Base-by-base conservation (phyloP, 1,140 invertebrate genomes). In the Nilaparvata lugens region DNA sequence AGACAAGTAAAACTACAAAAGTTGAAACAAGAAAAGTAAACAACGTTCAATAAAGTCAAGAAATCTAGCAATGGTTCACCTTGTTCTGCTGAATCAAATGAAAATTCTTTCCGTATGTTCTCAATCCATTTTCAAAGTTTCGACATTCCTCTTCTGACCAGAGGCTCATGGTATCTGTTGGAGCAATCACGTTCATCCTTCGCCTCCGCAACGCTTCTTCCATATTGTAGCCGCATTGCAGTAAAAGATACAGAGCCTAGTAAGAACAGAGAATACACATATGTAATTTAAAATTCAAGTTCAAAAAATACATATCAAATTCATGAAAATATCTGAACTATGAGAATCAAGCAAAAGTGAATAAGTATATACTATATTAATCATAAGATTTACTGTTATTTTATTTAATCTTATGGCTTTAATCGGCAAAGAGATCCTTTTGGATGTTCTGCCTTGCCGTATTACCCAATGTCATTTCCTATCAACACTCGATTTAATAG, bases 101-200 rank as follows among this genome's bases (percentile, higher is more conserved):
- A 75, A 98, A 98, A 76, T 98, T 93, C 77, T 98, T 98, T 42
- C 95, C 95, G 73, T 92, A 95, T 58, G 82, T 83, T 69, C 94
- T 82, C 2, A 98, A 80, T 54, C 94, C 95, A 71, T 88, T 88
- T 79, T 98, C 95, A 79, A 98, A 98, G 77, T 95, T 95, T 62
- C 89, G 81, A 78, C 95, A 97, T 72, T 98, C 95, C 74, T 97
- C 95, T 73, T 97, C 95, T 16, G 94, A 97, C 95, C 95, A 98
- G 4, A 95, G 78, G 70, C 89, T 91, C 73, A 88, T 85, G 0
- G 85, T 83, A 62, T 87, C 85, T 40, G 82, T 80, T 3, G 83
- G 77, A 1, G 86, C 83, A 19, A 87, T 76, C 16, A 83, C 81
- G 70, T 92, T 91, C 68, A 92, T 84, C 71, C 91, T 85, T 63